These are phyloP conservation scores for Aphis craccivora DNA, from an alignment of 1,140 invertebrate genomes.

Conservation along the genomic window DNA sequence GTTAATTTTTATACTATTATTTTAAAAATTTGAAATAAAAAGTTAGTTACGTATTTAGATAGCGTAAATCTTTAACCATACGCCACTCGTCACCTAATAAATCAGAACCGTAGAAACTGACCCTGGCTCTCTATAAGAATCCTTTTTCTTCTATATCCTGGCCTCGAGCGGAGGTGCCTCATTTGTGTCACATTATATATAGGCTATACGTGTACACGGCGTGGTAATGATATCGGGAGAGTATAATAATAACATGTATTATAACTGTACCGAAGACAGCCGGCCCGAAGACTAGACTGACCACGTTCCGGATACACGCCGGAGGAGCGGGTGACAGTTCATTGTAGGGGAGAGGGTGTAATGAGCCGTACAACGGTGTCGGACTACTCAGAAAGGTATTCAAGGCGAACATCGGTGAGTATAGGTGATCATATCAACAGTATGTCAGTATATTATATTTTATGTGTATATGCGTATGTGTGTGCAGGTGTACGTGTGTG, in stretches of 20 bases:
- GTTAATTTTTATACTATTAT: not conserved
- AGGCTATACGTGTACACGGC: not conserved
- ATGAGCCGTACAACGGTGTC: not conserved
- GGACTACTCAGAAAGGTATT: not conserved
- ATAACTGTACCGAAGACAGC: not conserved
- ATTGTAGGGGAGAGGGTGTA: not conserved
- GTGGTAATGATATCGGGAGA: not conserved
- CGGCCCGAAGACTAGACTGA: not conserved
- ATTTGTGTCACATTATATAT: not conserved
- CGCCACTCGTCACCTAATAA: not conserved
- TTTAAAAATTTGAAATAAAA: too few relatives aligned
- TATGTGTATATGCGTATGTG: not conserved
- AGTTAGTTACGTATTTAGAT: too few relatives aligned
- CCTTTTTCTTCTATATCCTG: not conserved
- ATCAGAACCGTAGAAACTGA: not conserved
- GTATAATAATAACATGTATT: not conserved
- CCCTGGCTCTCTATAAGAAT: not conserved
- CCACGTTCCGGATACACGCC: not conserved
- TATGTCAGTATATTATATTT: not conserved
- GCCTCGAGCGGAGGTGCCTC: not conserved
- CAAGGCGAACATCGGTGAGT: not conserved
- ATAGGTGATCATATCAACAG: too few relatives aligned
- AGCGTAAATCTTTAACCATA: not conserved
- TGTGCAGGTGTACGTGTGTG: not conserved
- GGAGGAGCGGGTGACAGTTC: not conserved